These are phyloP conservation scores for Acomys russatus DNA, from an alignment of 2,797 vertebrate genomes.

Conservation along the genomic window DNA sequence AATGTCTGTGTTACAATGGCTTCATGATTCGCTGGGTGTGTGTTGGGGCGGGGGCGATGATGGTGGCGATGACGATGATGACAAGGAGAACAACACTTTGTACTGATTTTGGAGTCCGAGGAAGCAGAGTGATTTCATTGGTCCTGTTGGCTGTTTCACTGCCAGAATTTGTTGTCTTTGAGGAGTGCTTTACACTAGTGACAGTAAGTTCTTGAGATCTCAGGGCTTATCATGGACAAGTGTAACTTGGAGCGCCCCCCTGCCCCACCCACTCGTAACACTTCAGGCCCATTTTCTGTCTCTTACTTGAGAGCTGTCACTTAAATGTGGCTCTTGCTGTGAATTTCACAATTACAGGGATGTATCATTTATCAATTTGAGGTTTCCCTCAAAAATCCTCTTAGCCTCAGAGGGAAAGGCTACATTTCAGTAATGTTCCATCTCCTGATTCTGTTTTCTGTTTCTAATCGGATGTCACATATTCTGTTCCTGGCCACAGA, in stretches of 20 bases:
- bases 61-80: no score
- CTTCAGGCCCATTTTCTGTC: neutral
- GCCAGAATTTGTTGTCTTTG: neutral
- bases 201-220: neutral
- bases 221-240: neutral
- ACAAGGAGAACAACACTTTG: neutral
- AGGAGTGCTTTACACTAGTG: neutral
- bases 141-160: neutral
- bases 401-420: neutral
- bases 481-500: neutral
- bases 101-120: neutral
- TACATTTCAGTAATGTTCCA: neutral
- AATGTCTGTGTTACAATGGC: neutral
- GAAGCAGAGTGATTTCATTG: neutral
- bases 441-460: neutral
- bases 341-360: neutral
- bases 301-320: constrained; percentile 1
- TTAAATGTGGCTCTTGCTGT: neutral
- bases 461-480: neutral
- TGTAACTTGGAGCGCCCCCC: neutral
- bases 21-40: neutral
- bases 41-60: neutral
- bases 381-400: constrained; percentile 54
- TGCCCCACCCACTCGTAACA: neutral
- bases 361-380: constrained; percentile 25